These are phyloP conservation scores for Portevinia maculata DNA, from an alignment of 2,888 invertebrate genomes.

Conservation along the genomic window DNA sequence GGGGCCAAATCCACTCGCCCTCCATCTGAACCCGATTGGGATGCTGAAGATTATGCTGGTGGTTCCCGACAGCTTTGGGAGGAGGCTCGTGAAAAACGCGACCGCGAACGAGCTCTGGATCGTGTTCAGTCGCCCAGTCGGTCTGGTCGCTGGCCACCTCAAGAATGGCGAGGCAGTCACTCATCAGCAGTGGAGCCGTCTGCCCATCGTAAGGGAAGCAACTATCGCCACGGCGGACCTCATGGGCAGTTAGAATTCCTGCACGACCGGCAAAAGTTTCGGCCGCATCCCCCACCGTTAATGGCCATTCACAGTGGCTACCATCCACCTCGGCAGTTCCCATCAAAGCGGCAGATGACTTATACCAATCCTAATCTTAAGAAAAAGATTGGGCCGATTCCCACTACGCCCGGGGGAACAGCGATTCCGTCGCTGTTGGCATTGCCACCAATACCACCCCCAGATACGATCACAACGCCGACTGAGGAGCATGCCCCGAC, in stretches of 20 bases:
- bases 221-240: slow-evolving; percentile 53
- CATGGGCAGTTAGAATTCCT: slow-evolving; percentile 77
- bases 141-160: slow-evolving; percentile 64
- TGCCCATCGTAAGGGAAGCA: slow-evolving; percentile 48
- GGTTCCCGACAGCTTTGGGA: slow-evolving; percentile 70
- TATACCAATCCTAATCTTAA: slow-evolving; percentile 80
- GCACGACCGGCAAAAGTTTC: slow-evolving; percentile 77
- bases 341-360: slow-evolving; percentile 80
- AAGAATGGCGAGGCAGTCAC: slow-evolving; percentile 65
- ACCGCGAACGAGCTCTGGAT: slow-evolving; percentile 63
- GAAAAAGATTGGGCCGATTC: slow-evolving; percentile 76
- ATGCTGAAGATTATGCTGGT: slow-evolving; percentile 79
- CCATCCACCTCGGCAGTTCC: slow-evolving; percentile 78
- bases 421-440: slow-evolving; percentile 81
- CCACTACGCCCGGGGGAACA: slow-evolving; percentile 78
- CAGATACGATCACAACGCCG: slow-evolving; percentile 75
- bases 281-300: slow-evolving; percentile 80
- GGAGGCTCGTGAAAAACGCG: slow-evolving; percentile 65
- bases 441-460: slow-evolving; percentile 79
- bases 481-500: slow-evolving; percentile 27
- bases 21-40: slow-evolving; percentile 81
- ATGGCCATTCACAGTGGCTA: slow-evolving; percentile 79
- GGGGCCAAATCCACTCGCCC: slow-evolving; percentile 76
- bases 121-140: slow-evolving; percentile 60
- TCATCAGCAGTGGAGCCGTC: slow-evolving; percentile 26